These are phyloP conservation scores for Oncorhynchus gorbuscha DNA, from an alignment of 2,113 vertebrate genomes.

Conservation along the genomic window DNA sequence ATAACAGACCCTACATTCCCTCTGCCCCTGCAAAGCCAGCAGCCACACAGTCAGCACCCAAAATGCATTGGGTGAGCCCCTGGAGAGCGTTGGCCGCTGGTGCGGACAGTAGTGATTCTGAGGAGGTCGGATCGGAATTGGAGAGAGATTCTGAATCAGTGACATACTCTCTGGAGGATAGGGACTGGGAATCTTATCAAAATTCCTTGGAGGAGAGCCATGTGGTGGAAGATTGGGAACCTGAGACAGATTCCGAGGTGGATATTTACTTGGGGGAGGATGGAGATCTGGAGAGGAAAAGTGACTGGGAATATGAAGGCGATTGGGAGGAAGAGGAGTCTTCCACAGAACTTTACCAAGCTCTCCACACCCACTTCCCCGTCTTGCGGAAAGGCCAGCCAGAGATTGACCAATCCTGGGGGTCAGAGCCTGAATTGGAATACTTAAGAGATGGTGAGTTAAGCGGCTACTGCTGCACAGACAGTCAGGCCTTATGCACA, in stretches of 20 bases:
- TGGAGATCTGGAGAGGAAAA: conserved; percentile 23
- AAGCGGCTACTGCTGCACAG: not conserved
- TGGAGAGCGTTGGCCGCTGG: conserved; percentile 66
- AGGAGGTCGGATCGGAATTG: conserved; percentile 25
- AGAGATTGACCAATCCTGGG: conserved; percentile 48
- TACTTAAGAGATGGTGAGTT: conserved; percentile 55
- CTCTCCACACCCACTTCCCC: conserved; percentile 53
- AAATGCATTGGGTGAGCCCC: conserved; percentile 66
- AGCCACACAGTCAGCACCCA: conserved; percentile 21
- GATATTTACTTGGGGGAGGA: conserved; percentile 68
- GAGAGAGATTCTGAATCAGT: conserved; percentile 36
- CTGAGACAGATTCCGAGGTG: conserved; percentile 44
- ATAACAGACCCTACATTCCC: conserved; percentile 6
- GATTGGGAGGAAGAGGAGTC: conserved; percentile 56
- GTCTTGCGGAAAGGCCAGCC: conserved; percentile 62
- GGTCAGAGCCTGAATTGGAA: conserved; percentile 60
- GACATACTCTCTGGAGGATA: not conserved
- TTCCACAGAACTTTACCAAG: conserved; percentile 62
- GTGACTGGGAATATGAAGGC: conserved; percentile 58
- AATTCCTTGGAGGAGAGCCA: conserved; percentile 35
- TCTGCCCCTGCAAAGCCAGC: not conserved
- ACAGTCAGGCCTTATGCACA: too few species aligned
- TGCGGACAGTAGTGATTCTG: conserved; percentile 53
- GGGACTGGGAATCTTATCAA: conserved; percentile 39
- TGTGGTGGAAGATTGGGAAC: conserved; percentile 5